Conservation (phyloP, 2,888 invertebrate genomes). For the Hemicrepidius hirtus region DNA sequence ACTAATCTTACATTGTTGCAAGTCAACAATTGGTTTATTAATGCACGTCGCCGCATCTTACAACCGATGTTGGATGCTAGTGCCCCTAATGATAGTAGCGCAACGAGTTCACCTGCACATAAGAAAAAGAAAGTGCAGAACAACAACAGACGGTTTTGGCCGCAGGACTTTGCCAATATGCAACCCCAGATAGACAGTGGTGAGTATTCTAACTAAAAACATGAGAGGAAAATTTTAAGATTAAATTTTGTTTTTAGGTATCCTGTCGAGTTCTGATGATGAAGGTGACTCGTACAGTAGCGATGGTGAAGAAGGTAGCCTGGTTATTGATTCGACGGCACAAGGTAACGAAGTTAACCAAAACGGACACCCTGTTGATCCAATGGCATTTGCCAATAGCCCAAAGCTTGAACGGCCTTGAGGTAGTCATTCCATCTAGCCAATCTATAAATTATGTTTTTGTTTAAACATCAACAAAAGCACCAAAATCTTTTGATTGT, state of each 20-base stretch:
- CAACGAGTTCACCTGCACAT: constrained; percentile 60
- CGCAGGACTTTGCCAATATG: constrained; percentile 78
- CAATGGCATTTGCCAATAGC: constrained; percentile 63
- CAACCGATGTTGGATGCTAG: constrained; percentile 93
- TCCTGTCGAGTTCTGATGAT: constrained; percentile 78
- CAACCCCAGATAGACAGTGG: constrained; percentile 79
- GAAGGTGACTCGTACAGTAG: constrained; percentile 77
- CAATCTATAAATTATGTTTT: not conserved
- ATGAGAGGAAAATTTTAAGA: no score
- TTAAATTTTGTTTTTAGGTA: constrained; percentile 72
- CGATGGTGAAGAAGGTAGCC: constrained; percentile 74
- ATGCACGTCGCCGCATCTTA: constrained; percentile 91
- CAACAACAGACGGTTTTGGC: constrained; percentile 83
- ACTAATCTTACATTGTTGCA: constrained; percentile 91
- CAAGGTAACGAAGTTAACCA: constrained; percentile 67
- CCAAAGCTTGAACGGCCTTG: constrained; percentile 55
- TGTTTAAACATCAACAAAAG: not conserved
- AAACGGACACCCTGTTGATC: constrained; percentile 67
- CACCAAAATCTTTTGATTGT: not conserved
- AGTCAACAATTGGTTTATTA: constrained; percentile 96
- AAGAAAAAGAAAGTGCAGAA: constrained; percentile 77
- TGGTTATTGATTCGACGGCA: constrained; percentile 72
- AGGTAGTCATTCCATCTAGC: constrained; percentile 25
- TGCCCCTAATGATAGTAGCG: constrained; percentile 67
- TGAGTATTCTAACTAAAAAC: constrained; percentile 65